phyloP scores from a whole-genome alignment of 2,113 vertebrate genomes.

The Cathartes aura region DNA sequence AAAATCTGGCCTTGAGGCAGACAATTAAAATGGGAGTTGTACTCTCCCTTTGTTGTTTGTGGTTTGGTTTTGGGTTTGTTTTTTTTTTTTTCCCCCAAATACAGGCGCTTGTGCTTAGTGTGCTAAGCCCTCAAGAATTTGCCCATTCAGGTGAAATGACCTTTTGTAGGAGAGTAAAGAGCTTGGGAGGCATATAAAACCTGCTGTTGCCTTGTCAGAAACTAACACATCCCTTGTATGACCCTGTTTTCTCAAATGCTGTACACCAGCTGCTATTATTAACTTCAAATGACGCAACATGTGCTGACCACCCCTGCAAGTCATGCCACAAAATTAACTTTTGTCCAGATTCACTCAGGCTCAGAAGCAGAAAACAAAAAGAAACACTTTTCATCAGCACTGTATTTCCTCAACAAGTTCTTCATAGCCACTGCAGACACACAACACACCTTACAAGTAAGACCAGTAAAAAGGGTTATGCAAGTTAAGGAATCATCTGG shows the following conservation, averaged over 20 bases:
- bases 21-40: not conserved
- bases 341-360: not conserved
- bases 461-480: not conserved
- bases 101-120: not conserved
- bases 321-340: not conserved
- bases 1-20: not conserved
- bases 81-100: not conserved
- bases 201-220: not conserved
- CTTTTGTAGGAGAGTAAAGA: not conserved
- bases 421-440: not conserved
- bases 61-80: not conserved
- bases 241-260: not conserved
- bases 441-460: not conserved
- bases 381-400: not conserved
- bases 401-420: not conserved
- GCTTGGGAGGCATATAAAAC: not conserved
- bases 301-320: not conserved
- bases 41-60: not conserved
- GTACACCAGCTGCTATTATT: not conserved
- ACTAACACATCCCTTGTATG: fast-evolving
- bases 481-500: not conserved
- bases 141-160: not conserved
- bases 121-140: not conserved
- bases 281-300: not conserved
- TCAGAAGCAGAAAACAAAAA: not conserved